Conservation (phyloP, 2,888 invertebrate genomes). For the Ctenicera cuprea region DNA sequence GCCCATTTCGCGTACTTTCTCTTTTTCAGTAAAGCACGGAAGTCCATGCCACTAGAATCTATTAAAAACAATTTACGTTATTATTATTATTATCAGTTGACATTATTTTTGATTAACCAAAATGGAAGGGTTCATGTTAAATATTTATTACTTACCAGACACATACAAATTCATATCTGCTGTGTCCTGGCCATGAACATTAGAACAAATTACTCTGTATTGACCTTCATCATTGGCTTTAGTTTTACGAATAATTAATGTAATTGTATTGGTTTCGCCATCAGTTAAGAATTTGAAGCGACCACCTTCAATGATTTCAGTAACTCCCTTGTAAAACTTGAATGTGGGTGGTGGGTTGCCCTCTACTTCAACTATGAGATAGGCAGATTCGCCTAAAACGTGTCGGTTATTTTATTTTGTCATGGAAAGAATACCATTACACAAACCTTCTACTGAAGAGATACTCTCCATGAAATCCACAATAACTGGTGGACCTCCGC, state of each 20-base stretch:
- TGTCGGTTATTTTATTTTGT: not conserved
- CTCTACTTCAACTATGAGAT: constrained; percentile 94
- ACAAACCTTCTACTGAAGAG: constrained; percentile 94
- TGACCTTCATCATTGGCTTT: constrained; percentile 98
- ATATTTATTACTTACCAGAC: constrained; percentile 87
- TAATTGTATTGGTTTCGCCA: constrained; percentile 93
- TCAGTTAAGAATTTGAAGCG: constrained; percentile 97
- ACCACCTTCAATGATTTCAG: constrained; percentile 95
- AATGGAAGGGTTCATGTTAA: too few relatives aligned
- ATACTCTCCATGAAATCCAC: constrained; percentile 96
- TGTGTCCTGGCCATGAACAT: constrained; percentile 95
- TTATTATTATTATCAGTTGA: not conserved
- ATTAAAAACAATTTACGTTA: constrained; percentile 9
- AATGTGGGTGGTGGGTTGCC: constrained; percentile 96
- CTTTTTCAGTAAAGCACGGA: constrained; percentile 98
- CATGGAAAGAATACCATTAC: not conserved
- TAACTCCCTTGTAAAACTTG: constrained; percentile 95
- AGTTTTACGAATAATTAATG: constrained; percentile 95
- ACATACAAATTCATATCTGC: constrained; percentile 98
- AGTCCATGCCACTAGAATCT: constrained; percentile 99
- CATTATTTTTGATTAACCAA: too few relatives aligned
- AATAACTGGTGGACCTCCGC: constrained; percentile 87
- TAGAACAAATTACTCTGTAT: constrained; percentile 94
- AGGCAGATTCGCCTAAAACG: constrained; percentile 89
- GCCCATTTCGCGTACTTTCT: constrained; percentile 96